Base-by-base conservation (phyloP, 1,140 invertebrate genomes). In the Caerostris extrusa region DNA sequence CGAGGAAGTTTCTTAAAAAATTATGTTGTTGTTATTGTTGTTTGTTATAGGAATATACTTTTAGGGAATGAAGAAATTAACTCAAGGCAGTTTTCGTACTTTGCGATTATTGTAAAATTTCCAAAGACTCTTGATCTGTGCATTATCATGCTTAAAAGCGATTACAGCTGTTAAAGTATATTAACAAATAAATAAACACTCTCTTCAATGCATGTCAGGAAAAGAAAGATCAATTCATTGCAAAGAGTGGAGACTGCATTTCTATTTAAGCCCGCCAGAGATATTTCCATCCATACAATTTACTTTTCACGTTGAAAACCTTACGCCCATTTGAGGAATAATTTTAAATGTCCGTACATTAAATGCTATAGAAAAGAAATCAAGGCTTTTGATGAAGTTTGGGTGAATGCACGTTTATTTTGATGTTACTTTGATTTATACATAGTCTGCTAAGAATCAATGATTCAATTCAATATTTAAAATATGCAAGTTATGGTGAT, bases 1-100 rank as follows among this genome's bases (percentile, higher is more conserved):
- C 71, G 71, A 77, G 71, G 71, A 77, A 77, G 71, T 53, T 77
- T 8, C 12, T 77, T 77, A 50, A 77, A 71, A 71, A 71, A 71
- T 34, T 14, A 19, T 50, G 10, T 77, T 77, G 34, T 12, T 3
- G 8, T 12, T 77, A 6, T 12, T 6, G 14, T 67, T 8, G 5
- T 50, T 77, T 77, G 50, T 77, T 53, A 64, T 34, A 12, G 19
- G 8, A 77, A 12, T 50, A 77, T n/a, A n/a, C n/a, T n/a, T n/a
- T n/a, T n/a, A n/a, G n/a, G n/a, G n/a, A n/a, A n/a, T n/a, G 34
- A 77, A 77, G 19, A 77, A 77, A 77, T 77, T 77, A 77, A 53
- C 71, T 77, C 10, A 5, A 50, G 10, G 71, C 34, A 77, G 71
- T 77, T 8, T 50, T 77, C 34, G 10, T 12, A 8, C 34, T 50